phyloP scores from a whole-genome alignment of 2,888 invertebrate species.

The Stenurella melanura region DNA sequence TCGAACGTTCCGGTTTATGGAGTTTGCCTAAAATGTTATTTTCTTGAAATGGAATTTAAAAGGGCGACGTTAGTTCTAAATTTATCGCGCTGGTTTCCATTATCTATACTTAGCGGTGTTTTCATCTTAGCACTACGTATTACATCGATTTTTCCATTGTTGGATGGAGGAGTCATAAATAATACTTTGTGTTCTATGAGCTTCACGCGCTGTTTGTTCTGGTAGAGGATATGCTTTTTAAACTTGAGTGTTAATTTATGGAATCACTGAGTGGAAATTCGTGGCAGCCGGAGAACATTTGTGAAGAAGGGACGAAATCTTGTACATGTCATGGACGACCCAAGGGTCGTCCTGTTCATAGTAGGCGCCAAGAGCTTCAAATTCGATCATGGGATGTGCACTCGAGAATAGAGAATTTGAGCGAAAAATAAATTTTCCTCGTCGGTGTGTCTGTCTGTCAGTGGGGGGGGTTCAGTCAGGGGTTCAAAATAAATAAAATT shows the following conservation, averaged over 20 bases:
- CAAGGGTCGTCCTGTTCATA: no score
- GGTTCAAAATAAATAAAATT: no score
- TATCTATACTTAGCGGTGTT: slow-evolving; percentile 15
- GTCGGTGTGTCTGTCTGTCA: no score
- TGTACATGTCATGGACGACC: no score
- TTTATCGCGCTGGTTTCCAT: slow-evolving; percentile 21
- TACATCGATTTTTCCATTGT: neutral
- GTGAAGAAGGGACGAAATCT: no score
- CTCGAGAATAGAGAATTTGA: no score
- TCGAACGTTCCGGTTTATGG: neutral
- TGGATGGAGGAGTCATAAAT: neutral
- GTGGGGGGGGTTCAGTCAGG: no score
- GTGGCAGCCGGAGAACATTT: neutral
- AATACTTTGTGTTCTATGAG: neutral
- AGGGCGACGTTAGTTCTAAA: neutral
- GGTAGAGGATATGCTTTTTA: neutral
- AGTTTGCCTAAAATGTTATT: neutral
- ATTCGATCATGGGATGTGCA: no score
- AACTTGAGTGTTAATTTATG: neutral
- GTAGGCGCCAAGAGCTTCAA: no score
- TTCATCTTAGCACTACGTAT: neutral
- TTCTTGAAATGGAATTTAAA: neutral
- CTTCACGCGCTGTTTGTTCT: neutral
- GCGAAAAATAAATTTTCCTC: no score
- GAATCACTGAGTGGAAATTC: neutral